Percentiles rank a stretch among this genome's conserved stretches.
These are phyloP conservation scores for Montipora foliosa DNA, from an alignment of 64 coral and sea anemone species.

Conservation along the genomic window DNA sequence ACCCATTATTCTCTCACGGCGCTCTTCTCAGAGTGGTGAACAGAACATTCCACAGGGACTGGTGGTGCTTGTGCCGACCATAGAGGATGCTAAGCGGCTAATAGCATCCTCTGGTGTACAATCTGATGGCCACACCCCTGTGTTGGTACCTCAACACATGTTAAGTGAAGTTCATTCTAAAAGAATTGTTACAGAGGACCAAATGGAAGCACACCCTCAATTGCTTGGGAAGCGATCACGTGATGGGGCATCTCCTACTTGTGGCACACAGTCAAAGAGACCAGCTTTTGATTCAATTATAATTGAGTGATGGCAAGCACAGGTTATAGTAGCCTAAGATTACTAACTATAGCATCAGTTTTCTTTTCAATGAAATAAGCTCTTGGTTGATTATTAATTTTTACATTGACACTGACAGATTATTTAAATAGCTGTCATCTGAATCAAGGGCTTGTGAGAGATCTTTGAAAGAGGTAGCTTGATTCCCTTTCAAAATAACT, in stretches of 20 bases:
- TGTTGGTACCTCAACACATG: conserved; percentile 84
- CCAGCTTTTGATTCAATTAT: conserved; percentile 38
- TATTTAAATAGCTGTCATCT: background rate
- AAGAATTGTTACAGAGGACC: conserved; percentile 2
- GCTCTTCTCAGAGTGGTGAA: conserved; percentile 35
- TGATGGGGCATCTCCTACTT: background rate
- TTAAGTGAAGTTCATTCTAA: conserved; percentile 38
- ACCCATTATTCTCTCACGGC: conserved; percentile 86
- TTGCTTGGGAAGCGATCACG: background rate
- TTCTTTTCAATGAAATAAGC: background rate
- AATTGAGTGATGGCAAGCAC: background rate
- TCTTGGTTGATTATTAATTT: background rate
- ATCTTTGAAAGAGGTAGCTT: too few relatives aligned
- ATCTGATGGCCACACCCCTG: conserved; percentile 73
- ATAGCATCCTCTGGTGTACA: conserved; percentile 79
- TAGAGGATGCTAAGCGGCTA: conserved; percentile 88
- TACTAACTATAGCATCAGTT: background rate
- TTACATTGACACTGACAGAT: background rate
- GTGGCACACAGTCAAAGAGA: conserved; percentile 9
- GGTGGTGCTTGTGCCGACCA: conserved; percentile 86
- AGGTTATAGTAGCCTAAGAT: background rate
- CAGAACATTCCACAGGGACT: conserved; percentile 85
- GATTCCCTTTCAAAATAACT: too few relatives aligned
- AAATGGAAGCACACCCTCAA: background rate
- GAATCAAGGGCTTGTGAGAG: background rate